Evolutionary conservation across 2,113 vertebrate species (phyloP).

Genomic region (Dasyornis broadbenti): DNA sequence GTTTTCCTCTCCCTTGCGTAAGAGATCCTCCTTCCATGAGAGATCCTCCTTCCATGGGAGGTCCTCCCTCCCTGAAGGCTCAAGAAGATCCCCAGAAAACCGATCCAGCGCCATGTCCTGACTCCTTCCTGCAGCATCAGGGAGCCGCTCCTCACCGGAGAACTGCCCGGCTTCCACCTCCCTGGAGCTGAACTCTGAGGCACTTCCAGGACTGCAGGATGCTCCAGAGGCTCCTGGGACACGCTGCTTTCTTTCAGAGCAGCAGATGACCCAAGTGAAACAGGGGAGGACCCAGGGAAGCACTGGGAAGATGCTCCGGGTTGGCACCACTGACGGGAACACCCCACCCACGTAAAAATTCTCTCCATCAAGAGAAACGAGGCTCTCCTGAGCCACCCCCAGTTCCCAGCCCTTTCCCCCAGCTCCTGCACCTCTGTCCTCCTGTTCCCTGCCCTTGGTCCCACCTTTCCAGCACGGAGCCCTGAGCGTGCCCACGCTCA

Average conservation of each 20-base stretch:
- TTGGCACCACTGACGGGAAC: fast-evolving
- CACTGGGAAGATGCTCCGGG: fast-evolving
- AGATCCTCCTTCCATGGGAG: not conserved
- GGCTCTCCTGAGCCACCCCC: not conserved
- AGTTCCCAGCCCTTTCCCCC: not conserved
- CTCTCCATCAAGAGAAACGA: not conserved
- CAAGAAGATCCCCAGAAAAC: not conserved
- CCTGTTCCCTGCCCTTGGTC: fast-evolving
- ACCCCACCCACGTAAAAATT: fast-evolving
- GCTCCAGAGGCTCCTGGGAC: not conserved
- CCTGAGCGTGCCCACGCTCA: not conserved
- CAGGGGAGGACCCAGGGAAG: fast-evolving
- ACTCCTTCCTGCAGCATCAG: not conserved
- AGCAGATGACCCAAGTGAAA: not conserved
- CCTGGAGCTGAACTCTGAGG: not conserved
- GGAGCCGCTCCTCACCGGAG: not conserved
- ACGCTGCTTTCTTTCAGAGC: not conserved
- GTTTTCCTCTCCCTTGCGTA: not conserved
- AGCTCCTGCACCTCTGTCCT: fast-evolving
- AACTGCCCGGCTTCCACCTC: not conserved
- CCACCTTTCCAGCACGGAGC: not conserved
- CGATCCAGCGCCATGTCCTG: fast-evolving
- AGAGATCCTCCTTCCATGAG: not conserved
- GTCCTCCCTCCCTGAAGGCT: not conserved
- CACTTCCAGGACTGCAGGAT: not conserved